Evolutionary conservation across 1,140 invertebrate genomes (phyloP), one percentile per base, ranked within the genome.

Genomic region (Archivesica marissinica): DNA sequence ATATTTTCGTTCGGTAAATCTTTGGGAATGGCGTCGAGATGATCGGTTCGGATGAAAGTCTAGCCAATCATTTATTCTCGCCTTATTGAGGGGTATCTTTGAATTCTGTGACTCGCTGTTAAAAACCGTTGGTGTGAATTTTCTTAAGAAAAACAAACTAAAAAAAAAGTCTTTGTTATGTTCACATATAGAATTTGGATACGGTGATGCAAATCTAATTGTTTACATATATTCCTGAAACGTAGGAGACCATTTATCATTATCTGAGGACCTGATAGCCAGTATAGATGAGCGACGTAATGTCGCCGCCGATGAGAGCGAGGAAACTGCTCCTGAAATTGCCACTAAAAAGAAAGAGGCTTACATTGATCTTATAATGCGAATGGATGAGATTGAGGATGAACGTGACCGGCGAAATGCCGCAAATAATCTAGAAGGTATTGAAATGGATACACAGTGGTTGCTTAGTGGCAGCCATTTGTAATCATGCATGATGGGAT

Each of bases 311-410:
- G 50, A 56, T 11, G 61, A 70, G 6, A 68, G 77, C 44, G 61
- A 76, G 35, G 50, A 50, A 4, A 38, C 35, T 25, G 7, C 25
- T 15, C 47, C 84, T 4, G 88, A 87, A 47, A 77, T 80, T 7
- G 77, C 86, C 50, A 64, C 75, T 50, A 89, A 89, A 83, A 89
- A 87, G 61, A 85, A 88, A 66, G 88, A 90, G 23, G 91, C 90
- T 20, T 92, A 88, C 80, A 52, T 89, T 54, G 87, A 88, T 86
- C 85, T 92, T n/a, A 89, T 89, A 39, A 72, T 85, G 59, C 86
- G 91, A 74, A 82, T 92, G 87, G 91, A 92, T 87, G 78, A 77
- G 66, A 81, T 88, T 33, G 79, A 83, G 52, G 89, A 91, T 28
- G 85, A 85, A 30, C 78, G 87, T 39, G 90, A 92, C 54, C 68